These are phyloP conservation scores for Gallirallus australis DNA, from an alignment of 2,797 vertebrate genomes.

Conservation along the genomic window DNA sequence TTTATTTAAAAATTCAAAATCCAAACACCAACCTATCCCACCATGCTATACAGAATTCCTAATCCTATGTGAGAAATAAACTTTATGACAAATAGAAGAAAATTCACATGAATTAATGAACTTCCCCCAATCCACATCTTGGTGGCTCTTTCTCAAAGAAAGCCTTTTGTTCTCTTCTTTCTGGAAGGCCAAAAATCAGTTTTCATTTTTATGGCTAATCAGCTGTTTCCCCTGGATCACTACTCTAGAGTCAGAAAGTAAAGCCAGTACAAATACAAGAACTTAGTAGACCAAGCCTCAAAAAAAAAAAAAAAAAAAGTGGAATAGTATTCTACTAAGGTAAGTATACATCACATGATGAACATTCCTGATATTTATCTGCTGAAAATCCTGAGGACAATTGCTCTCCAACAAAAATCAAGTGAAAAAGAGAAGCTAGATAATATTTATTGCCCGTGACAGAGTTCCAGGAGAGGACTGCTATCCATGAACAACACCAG, in stretches of 20 bases:
- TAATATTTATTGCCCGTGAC: neutral
- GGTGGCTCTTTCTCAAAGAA: neutral
- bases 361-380: neutral
- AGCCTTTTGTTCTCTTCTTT: neutral
- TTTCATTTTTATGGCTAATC: neutral
- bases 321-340: neutral
- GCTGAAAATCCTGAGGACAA: neutral
- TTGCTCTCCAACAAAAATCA: neutral
- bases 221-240: neutral
- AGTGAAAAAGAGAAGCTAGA: neutral
- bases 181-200: neutral
- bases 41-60: neutral
- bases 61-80: neutral
- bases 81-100: neutral
- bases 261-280: neutral
- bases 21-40: neutral
- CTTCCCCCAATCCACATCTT: neutral
- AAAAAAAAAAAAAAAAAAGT: neutral
- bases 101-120: neutral
- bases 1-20: neutral
- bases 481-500: neutral
- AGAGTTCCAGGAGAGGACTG: neutral
- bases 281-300: neutral
- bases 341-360: neutral
- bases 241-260: neutral